Percentiles rank a stretch among this genome's conserved stretches.
Evolutionary conservation across 2,113 vertebrate genomes (phyloP).

Genomic region (Corythornis cristatus): DNA sequence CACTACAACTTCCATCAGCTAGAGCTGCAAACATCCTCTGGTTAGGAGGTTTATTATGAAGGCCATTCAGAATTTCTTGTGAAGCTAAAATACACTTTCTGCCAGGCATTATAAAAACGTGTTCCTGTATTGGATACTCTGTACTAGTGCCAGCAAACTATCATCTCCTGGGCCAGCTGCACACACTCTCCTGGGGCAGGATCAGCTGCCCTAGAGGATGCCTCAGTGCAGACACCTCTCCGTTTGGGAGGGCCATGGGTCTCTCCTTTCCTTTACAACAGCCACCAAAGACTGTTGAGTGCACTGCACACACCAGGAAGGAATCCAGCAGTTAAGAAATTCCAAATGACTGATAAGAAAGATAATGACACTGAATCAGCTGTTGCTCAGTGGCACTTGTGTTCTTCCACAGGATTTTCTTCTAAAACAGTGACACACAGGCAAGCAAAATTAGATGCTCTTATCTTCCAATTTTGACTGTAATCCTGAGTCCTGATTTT

Average conservation of each 20-base stretch:
- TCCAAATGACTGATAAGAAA: neutral
- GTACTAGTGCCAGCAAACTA: neutral
- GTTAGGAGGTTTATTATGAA: neutral
- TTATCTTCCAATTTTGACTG: neutral
- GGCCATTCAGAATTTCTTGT: neutral
- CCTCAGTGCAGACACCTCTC: neutral
- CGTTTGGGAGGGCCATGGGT: neutral
- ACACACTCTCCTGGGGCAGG: neutral
- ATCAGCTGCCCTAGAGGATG: neutral
- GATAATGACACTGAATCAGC: neutral
- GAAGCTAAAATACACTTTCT: neutral
- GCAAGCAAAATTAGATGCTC: neutral
- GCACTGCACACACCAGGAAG: neutral
- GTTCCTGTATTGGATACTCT: neutral
- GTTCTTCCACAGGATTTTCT: neutral
- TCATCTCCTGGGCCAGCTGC: neutral
- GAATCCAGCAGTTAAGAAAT: neutral
- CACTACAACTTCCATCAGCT: neutral
- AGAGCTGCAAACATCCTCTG: neutral
- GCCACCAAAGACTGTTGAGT: neutral
- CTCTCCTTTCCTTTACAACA: neutral
- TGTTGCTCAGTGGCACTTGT: neutral
- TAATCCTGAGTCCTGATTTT: neutral
- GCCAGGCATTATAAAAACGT: neutral
- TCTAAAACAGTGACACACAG: neutral